Evolutionary conservation across 2,797 vertebrate species (phyloP).

Genomic region (Champsocephalus esox): DNA sequence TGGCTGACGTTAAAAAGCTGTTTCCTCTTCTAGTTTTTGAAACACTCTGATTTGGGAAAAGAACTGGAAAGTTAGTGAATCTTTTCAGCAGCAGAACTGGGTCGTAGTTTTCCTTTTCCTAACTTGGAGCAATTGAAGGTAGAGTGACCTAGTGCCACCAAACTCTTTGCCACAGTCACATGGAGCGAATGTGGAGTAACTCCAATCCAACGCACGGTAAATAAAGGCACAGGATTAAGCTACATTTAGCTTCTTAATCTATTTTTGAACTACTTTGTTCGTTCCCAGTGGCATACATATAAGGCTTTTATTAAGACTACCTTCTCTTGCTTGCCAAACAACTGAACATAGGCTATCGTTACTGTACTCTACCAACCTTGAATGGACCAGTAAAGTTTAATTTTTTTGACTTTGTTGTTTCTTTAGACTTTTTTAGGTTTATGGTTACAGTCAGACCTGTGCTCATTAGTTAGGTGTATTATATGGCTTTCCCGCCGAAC

Average conservation of each 20-base stretch:
- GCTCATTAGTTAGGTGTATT: neutral
- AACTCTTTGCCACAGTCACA: slow-evolving; percentile 63
- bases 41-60: neutral
- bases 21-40: slow-evolving; percentile 31
- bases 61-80: neutral
- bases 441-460: neutral
- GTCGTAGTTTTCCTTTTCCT: slow-evolving; percentile 15
- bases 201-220: slow-evolving; percentile 5
- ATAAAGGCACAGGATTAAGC: slow-evolving; percentile 50
- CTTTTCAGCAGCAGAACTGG: neutral
- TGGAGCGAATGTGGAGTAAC: slow-evolving; percentile 50
- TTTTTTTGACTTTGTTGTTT: neutral
- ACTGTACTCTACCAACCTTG: slow-evolving; percentile 7
- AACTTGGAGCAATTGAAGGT: slow-evolving; percentile 41
- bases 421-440: neutral
- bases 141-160: slow-evolving; percentile 36
- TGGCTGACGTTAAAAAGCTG: slow-evolving; percentile 10
- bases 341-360: slow-evolving; percentile 7
- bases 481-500: neutral
- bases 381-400: neutral
- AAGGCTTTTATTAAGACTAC: slow-evolving; percentile 3
- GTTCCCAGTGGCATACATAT: neutral
- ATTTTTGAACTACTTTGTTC: neutral
- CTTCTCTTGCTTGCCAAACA: slow-evolving; percentile 1
- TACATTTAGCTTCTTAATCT: slow-evolving; percentile 36